These are phyloP conservation scores for Synanthedon formicaeformis DNA, from an alignment of 2,888 invertebrate species.

Conservation along the genomic window DNA sequence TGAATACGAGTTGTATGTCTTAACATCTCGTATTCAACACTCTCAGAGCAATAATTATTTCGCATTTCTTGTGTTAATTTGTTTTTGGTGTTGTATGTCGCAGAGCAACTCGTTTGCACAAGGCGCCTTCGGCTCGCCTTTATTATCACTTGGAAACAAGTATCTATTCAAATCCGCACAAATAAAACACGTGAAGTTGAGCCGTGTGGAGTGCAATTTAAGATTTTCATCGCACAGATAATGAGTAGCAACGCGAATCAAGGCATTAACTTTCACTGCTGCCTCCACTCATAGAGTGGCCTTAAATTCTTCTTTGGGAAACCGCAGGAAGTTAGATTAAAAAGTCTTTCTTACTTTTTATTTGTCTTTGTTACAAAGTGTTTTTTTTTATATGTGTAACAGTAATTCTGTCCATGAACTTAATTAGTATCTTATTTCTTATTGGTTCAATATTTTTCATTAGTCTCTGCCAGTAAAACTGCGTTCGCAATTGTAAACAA, in stretches of 20 bases:
- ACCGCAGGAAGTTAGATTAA: constrained; percentile 51
- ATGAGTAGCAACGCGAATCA: constrained; percentile 53
- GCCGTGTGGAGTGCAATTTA: constrained; percentile 54
- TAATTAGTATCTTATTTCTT: no score
- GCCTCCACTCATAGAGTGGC: constrained; percentile 36
- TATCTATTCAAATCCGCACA: constrained; percentile 52
- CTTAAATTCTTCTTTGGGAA: constrained; percentile 56
- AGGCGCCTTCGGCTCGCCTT: background rate
- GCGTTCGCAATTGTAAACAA: no score
- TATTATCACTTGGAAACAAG: constrained; percentile 29
- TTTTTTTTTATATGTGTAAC: no score
- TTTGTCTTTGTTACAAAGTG: constrained; percentile 9
- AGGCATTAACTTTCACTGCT: constrained; percentile 61
- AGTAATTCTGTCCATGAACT: no score
- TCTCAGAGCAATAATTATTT: no score
- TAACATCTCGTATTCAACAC: no score
- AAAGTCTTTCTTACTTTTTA: constrained; percentile 17
- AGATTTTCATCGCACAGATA: constrained; percentile 57
- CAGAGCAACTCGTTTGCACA: background rate
- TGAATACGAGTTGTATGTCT: no score
- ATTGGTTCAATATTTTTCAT: no score
- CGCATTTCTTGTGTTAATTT: background rate
- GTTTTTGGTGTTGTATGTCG: background rate
- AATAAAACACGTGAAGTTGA: constrained; percentile 49
- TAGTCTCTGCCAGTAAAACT: no score